Conservation (phyloP, 2,797 vertebrate species). For the Tarsius wallacei region DNA sequence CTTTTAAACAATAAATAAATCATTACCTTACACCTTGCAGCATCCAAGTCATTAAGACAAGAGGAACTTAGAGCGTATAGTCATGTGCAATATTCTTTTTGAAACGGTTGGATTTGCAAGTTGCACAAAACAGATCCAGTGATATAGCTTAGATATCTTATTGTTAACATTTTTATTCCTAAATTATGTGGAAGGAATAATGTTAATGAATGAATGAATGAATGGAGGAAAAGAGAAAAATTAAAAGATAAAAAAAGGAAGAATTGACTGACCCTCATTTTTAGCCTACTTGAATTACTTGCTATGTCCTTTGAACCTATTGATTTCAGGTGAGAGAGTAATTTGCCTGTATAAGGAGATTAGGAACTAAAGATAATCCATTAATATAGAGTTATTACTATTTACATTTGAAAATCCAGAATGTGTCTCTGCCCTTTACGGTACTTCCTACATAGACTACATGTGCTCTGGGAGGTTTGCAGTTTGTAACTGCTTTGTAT, state of each 20-base stretch:
- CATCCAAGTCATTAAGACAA: neutral
- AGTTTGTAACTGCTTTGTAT: neutral
- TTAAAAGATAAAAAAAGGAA: conserved; percentile 64
- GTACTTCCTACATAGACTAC: neutral
- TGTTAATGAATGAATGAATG: conserved; percentile 64
- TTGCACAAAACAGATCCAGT: neutral
- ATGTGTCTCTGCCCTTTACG: neutral
- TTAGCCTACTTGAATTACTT: neutral
- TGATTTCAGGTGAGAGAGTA: neutral
- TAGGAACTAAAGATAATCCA: neutral
- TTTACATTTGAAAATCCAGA: conserved; percentile 9
- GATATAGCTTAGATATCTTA: neutral
- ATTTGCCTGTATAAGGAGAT: neutral
- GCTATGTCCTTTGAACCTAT: neutral
- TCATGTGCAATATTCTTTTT: neutral
- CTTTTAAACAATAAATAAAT: conserved; percentile 15
- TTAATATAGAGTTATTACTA: neutral
- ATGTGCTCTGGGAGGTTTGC: neutral
- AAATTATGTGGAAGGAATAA: conserved; percentile 5
- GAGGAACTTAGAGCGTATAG: neutral
- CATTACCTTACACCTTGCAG: neutral
- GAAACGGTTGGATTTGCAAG: neutral
- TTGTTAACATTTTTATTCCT: conserved; percentile 30
- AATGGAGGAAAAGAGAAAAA: neutral
- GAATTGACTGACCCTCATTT: neutral